Conservation (phyloP, 2,888 invertebrate species). For the Mamestra brassicae region DNA sequence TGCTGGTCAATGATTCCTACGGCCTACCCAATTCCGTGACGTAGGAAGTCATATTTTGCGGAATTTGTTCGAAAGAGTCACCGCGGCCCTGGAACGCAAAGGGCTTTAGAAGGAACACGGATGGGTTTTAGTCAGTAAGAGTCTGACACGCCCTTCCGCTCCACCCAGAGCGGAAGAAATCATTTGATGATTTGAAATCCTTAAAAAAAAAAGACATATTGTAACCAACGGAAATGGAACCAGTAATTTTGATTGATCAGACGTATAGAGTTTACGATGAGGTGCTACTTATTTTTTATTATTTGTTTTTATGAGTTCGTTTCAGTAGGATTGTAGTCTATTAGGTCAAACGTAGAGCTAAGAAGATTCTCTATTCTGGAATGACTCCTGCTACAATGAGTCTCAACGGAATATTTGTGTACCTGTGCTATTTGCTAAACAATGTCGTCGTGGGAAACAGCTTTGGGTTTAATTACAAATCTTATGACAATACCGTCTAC, state of each 20-base stretch:
- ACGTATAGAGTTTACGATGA: background rate
- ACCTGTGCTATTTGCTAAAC: background rate
- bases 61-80: too few relatives aligned
- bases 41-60: background rate
- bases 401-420: background rate
- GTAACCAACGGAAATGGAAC: background rate
- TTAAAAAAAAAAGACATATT: background rate
- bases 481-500: slow-evolving; percentile 23
- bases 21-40: background rate
- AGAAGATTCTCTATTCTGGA: background rate
- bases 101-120: too few relatives aligned
- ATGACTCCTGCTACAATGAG: too few relatives aligned
- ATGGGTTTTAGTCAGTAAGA: too few relatives aligned
- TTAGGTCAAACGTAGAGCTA: background rate
- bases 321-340: background rate
- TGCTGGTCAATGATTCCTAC: slow-evolving; percentile 2
- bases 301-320: background rate
- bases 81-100: too few relatives aligned
- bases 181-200: too few relatives aligned
- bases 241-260: background rate
- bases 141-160: too few relatives aligned
- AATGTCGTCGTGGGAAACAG: slow-evolving; percentile 14
- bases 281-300: background rate
- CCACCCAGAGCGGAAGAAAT: too few relatives aligned
- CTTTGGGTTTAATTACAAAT: slow-evolving; percentile 1